Conservation (phyloP, 2,888 invertebrate genomes). For the Leptopterna dolabrata region DNA sequence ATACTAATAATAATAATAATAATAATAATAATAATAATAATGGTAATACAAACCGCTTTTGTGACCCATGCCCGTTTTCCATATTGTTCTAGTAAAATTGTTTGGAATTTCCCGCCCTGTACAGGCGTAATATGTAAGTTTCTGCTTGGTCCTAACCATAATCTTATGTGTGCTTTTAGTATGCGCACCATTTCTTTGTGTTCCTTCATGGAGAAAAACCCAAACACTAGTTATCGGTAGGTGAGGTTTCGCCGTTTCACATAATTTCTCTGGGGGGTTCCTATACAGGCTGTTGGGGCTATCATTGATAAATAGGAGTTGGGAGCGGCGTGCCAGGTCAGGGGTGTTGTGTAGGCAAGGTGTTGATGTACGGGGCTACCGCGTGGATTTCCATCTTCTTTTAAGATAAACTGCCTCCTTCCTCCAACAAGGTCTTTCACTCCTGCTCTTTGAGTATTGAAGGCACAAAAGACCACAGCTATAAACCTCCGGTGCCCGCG, state of each 20-base stretch:
- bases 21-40: no score
- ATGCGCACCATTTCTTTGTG: no score
- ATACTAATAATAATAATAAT: no score
- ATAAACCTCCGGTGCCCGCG: background rate
- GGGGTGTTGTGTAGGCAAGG: constrained; percentile 35
- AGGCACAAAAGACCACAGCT: constrained; percentile 30
- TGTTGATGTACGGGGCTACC: constrained; percentile 42
- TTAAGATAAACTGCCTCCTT: constrained; percentile 33
- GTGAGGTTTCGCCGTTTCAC: background rate
- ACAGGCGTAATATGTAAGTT: no score
- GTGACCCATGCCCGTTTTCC: no score
- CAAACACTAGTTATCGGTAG: constrained; percentile 1
- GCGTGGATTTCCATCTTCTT: constrained; percentile 38
- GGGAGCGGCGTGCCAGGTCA: constrained; percentile 41
- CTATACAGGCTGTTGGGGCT: background rate
- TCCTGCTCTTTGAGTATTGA: constrained; percentile 16
- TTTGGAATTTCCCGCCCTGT: no score
- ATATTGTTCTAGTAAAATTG: no score
- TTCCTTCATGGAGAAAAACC: no score
- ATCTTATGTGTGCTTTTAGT: no score
- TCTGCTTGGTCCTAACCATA: no score
- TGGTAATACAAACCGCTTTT: no score
- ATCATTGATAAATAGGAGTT: constrained; percentile 42
- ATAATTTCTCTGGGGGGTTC: background rate
- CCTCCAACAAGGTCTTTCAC: background rate